Evolutionary conservation across 2,113 vertebrate species (phyloP).

Genomic region (Mola mola): DNA sequence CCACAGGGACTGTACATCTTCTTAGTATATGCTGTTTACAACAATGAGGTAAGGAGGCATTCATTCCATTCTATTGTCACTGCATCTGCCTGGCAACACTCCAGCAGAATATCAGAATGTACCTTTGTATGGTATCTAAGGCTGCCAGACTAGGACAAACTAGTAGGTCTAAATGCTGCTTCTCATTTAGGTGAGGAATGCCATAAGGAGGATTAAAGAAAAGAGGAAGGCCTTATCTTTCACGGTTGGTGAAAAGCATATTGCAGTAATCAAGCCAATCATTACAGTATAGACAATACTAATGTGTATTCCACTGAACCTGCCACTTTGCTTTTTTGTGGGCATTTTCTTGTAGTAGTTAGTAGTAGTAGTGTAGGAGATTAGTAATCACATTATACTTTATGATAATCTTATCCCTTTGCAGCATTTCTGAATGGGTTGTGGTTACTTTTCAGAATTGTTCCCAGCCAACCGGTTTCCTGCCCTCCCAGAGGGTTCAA

Average conservation of each 20-base stretch:
- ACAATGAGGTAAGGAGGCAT: constrained; percentile 86
- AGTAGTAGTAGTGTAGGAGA: neutral
- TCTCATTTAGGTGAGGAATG: constrained; percentile 86
- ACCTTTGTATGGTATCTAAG: constrained; percentile 37
- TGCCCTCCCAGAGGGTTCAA: constrained; percentile 81
- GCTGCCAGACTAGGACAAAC: constrained; percentile 30
- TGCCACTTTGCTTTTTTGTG: neutral
- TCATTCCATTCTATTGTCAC: constrained; percentile 27
- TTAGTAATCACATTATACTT: neutral
- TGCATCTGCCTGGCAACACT: constrained; percentile 13
- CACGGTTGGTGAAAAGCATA: constrained; percentile 83
- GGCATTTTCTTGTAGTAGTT: too few species aligned
- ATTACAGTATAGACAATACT: neutral
- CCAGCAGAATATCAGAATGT: constrained; percentile 32
- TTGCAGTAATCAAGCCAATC: neutral
- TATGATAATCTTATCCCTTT: neutral
- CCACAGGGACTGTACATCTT: constrained; percentile 91
- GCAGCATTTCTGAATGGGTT: neutral
- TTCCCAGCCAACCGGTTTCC: constrained; percentile 84
- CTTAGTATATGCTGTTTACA: constrained; percentile 90
- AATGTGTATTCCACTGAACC: neutral
- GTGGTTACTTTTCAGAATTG: constrained; percentile 81
- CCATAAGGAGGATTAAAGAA: constrained; percentile 90
- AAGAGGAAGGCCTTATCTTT: constrained; percentile 88
- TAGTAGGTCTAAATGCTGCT: constrained; percentile 35